Percentiles rank a stretch among this genome's conserved stretches.
phyloP scores from a whole-genome alignment of 2,797 vertebrate genomes.

The Brachymystax lenok region DNA sequence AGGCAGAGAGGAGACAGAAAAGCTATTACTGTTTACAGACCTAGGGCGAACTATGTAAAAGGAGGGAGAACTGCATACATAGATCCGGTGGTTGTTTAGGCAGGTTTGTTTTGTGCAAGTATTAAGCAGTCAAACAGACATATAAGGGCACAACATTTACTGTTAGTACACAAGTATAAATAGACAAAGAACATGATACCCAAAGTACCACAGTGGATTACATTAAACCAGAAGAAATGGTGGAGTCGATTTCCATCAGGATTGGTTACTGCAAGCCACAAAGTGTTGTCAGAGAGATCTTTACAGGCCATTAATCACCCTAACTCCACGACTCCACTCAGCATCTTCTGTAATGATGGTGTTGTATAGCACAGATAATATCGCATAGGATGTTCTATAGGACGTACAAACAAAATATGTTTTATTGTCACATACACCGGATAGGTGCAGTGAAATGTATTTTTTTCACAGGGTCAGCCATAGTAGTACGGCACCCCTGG shows the following conservation, averaged over 20 bases:
- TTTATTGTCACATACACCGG: too few relatives aligned
- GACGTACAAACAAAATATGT: neutral
- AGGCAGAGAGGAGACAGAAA: slow-evolving; percentile 32
- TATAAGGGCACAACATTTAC: slow-evolving; percentile 22
- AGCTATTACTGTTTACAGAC: slow-evolving; percentile 32
- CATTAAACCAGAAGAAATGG: slow-evolving; percentile 52
- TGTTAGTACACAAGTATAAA: neutral
- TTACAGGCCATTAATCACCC: slow-evolving; percentile 46
- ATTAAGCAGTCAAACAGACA: slow-evolving; percentile 5
- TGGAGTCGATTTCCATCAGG: slow-evolving; percentile 33
- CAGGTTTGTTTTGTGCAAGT: neutral
- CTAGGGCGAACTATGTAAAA: neutral
- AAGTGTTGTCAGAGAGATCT: slow-evolving; percentile 32
- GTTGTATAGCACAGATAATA: neutral
- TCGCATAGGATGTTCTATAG: neutral
- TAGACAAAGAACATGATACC: slow-evolving; percentile 3
- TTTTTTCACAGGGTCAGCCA: too few relatives aligned
- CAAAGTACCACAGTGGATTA: slow-evolving; percentile 45
- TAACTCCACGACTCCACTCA: neutral
- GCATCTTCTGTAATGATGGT: slow-evolving; percentile 8
- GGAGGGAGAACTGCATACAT: neutral
- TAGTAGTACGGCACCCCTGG: too few relatives aligned
- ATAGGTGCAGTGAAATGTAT: too few relatives aligned
- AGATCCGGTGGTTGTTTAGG: neutral
- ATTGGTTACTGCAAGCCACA: neutral